Conservation (phyloP, 2,888 invertebrate species). For the Lithophane socia region DNA sequence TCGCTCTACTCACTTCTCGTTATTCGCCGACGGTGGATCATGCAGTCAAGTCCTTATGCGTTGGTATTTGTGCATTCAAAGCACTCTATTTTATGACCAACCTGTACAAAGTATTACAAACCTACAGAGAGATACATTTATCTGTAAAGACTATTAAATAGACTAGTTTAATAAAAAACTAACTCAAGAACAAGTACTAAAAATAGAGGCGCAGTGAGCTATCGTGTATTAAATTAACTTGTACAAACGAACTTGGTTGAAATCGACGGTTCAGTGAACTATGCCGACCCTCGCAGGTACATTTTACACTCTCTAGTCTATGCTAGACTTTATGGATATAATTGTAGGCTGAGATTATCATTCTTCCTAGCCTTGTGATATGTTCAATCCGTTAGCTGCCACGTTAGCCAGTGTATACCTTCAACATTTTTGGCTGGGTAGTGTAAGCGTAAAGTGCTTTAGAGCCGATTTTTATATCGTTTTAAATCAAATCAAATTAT, state of each 20-base stretch:
- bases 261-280: conserved; percentile 32
- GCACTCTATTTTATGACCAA: neutral
- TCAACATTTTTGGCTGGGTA: neutral
- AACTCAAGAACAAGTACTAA: conserved; percentile 1
- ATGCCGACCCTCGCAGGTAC: neutral
- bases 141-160: neutral
- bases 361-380: neutral
- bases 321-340: neutral
- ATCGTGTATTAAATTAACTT: conserved; percentile 17
- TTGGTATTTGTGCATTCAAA: neutral
- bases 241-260: conserved; percentile 1
- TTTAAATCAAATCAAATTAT: no score
- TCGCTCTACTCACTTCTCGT: no score
- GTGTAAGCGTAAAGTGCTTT: neutral
- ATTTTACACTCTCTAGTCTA: conserved; percentile 4
- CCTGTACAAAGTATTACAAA: neutral
- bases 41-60: neutral
- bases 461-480: neutral
- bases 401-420: neutral
- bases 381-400: neutral
- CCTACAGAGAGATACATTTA: neutral
- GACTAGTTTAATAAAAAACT: neutral
- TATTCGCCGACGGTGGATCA: no score
- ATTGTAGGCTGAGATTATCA: neutral
- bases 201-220: conserved; percentile 7